Evolutionary conservation across 2,888 invertebrate genomes (phyloP), one percentile per base, ranked within the genome.

Genomic region (Xanthorhoe spadicearia): DNA sequence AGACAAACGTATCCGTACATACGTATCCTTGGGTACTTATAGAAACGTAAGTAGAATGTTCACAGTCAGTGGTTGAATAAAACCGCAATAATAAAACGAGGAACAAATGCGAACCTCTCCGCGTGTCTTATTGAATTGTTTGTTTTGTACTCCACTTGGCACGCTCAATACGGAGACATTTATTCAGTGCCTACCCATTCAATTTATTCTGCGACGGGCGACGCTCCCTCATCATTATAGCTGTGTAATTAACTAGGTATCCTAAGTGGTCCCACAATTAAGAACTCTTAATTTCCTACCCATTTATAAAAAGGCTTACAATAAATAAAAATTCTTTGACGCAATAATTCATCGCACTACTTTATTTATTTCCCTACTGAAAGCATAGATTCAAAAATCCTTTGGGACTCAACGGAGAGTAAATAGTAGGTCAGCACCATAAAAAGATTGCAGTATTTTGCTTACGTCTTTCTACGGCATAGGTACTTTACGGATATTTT

Each of bases 61-160:
- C 61, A 63, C 50, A 48, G 3, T 63, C 51, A 53, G 63, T 55
- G 56, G 58, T 46, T 66, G 61, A 72, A 70, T 70, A 73, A 67
- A 71, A 61, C 69, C 71, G 75, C 72, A 77, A 70, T 71, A 71
- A 65, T 71, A 72, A 74, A 76, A 78, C 67, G 74, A 74, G 72
- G 73, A 73, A 76, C 72, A 73, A 76, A 75, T 74, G 72, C 69
- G 66, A 69, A 61, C 66, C 54, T 69, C 69, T 66, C 66, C 46
- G 52, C 56, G 64, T 53, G 62, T 66, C 69, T 71, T 68, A 71
- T 76, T 79, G 78, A 77, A 77, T 78, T 75, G 75, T 78, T 79
- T 78, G 77, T 80, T 81, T 78, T 72, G 72, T 77, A 74, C 70
- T 67, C 65, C 61, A 59, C 69, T 72, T 72, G 70, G 72, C 76